Evolutionary conservation across 2,113 vertebrate species (phyloP).

Genomic region (Colinus virginianus): DNA sequence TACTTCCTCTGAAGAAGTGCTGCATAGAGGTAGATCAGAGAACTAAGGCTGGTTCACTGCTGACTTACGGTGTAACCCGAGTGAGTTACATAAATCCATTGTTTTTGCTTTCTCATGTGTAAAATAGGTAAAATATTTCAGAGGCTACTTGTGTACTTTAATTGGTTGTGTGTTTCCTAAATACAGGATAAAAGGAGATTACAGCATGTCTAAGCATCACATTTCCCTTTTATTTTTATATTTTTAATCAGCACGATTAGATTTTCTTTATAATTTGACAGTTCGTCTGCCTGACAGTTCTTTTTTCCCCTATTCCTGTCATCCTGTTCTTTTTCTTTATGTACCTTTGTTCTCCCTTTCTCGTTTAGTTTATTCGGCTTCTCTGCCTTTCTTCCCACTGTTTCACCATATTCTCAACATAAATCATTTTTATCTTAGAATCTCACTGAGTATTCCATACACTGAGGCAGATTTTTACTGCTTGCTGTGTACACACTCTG

Average conservation of each 20-base stretch:
- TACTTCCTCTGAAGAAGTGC: slow-evolving; percentile 18
- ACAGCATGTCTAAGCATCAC: not conserved
- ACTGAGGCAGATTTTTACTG: not conserved
- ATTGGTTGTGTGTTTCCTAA: slow-evolving; percentile 23
- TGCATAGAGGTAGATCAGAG: slow-evolving; percentile 1
- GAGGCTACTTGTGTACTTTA: not conserved
- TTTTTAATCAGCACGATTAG: not conserved
- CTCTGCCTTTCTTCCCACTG: not conserved
- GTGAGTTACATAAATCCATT: slow-evolving; percentile 40
- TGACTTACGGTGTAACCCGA: slow-evolving; percentile 23
- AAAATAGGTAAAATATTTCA: slow-evolving; percentile 49
- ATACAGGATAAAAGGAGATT: slow-evolving; percentile 25
- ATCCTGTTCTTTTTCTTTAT: not conserved
- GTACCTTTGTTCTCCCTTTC: not conserved
- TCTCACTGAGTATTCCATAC: not conserved
- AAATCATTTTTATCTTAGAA: not conserved
- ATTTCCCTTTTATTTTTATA: not conserved
- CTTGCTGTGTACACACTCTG: not conserved
- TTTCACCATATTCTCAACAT: not conserved
- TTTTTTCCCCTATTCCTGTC: not conserved
- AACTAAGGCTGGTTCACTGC: not conserved
- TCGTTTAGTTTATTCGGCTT: not conserved
- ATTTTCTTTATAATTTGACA: not conserved
- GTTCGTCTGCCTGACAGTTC: not conserved
- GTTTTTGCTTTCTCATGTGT: slow-evolving; percentile 59